Evolutionary conservation across 2,888 invertebrate species (phyloP).

Genomic region (Corythucha ciliata): DNA sequence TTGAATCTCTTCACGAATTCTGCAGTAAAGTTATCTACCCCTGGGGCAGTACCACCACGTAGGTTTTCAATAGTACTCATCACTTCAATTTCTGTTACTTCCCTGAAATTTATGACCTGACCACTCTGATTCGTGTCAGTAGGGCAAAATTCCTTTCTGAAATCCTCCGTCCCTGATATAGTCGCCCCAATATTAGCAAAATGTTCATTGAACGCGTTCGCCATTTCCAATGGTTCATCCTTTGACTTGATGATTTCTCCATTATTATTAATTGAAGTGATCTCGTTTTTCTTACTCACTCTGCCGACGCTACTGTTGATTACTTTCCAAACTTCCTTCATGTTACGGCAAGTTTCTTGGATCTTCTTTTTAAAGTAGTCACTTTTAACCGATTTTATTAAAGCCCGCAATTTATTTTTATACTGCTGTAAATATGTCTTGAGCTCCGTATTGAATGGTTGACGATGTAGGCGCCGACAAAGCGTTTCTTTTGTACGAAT

Average conservation of each 20-base stretch:
- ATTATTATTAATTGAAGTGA: background rate
- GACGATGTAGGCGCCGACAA: background rate
- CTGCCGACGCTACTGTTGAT: background rate
- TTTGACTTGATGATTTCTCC: background rate
- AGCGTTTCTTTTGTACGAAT: background rate
- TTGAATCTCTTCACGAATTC: slow-evolving; percentile 3
- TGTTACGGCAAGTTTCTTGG: background rate
- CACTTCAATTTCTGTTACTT: background rate
- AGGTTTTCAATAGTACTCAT: background rate
- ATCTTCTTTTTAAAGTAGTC: background rate
- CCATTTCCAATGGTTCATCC: background rate
- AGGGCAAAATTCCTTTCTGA: background rate
- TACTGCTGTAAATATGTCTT: background rate
- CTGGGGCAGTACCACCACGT: background rate
- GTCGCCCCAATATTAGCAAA: background rate
- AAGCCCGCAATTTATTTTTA: background rate
- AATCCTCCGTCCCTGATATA: background rate
- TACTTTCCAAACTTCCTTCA: background rate
- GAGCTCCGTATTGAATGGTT: background rate
- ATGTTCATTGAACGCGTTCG: slow-evolving; percentile 3
- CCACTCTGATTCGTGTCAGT: background rate
- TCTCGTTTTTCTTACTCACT: background rate
- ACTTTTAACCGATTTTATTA: background rate
- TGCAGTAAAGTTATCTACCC: background rate
- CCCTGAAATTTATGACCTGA: background rate